These are phyloP conservation scores for Bradysia coprophila DNA, from an alignment of 1,140 invertebrate species.

Conservation along the genomic window DNA sequence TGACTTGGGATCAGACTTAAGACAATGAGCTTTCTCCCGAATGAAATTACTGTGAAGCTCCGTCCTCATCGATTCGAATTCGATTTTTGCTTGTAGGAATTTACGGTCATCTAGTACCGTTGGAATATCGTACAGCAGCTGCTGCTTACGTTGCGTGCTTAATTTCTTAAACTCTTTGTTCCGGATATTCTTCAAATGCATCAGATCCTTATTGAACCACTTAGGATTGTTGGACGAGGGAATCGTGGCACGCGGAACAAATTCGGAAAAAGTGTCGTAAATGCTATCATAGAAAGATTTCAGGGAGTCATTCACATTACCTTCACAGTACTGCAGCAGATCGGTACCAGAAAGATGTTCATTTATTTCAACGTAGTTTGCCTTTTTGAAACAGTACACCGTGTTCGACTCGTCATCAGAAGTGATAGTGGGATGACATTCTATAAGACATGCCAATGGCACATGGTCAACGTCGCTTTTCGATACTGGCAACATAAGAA, in stretches of 20 bases:
- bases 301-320: too few species aligned
- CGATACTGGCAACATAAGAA: background rate
- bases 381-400: background rate
- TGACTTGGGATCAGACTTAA: background rate
- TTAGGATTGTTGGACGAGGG: background rate
- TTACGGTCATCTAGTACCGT: background rate
- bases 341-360: background rate
- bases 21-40: background rate
- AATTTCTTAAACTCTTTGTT: background rate
- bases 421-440: background rate
- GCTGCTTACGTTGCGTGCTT: background rate
- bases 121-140: too few species aligned
- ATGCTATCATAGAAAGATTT: background rate
- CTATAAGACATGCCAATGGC: background rate
- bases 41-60: background rate
- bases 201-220: background rate
- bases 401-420: background rate
- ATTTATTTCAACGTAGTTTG: background rate
- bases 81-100: background rate
- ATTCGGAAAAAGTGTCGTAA: background rate
- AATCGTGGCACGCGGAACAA: background rate
- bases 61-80: background rate
- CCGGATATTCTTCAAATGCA: background rate
- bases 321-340: too few species aligned
- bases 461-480: background rate